phyloP scores from a whole-genome alignment of 2,888 invertebrate genomes.

The Meandrusa payeni region DNA sequence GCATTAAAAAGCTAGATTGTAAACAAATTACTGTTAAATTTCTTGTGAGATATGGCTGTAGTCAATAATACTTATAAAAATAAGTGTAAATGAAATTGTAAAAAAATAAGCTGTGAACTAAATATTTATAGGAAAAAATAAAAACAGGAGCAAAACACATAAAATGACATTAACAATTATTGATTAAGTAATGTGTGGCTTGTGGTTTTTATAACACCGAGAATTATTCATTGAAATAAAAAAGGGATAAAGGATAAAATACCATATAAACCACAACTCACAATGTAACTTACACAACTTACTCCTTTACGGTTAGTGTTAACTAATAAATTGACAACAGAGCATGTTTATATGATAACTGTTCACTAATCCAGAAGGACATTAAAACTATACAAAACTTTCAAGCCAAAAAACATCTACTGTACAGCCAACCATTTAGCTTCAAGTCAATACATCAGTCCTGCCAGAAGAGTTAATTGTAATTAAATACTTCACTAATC shows the following conservation, averaged over 20 bases:
- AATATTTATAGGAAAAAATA: conserved; percentile 41
- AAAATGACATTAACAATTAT: conserved; percentile 22
- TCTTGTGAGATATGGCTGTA: neutral
- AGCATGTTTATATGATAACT: conserved; percentile 15
- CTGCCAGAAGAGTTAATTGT: conserved; percentile 35
- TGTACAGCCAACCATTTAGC: conserved; percentile 70
- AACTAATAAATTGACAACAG: conserved; percentile 38
- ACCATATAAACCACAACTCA: conserved; percentile 11
- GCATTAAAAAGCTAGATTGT: conserved; percentile 33
- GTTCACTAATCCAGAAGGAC: conserved; percentile 39
- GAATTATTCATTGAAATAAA: neutral
- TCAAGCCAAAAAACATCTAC: conserved; percentile 71
- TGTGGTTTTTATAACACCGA: conserved; percentile 5
- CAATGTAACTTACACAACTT: conserved; percentile 49
- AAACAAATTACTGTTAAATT: neutral
- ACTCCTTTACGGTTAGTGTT: conserved; percentile 66
- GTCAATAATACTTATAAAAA: conserved; percentile 40
- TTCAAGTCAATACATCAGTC: conserved; percentile 41
- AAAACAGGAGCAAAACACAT: conserved; percentile 40
- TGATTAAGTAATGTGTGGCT: conserved; percentile 26
- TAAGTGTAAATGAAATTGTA: conserved; percentile 54
- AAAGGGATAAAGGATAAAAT: conserved; percentile 6
- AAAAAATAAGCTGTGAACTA: conserved; percentile 76
- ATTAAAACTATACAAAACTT: conserved; percentile 50
- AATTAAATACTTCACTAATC: neutral